Conservation (phyloP, 2,113 vertebrate species). For the Passerina amoena region DNA sequence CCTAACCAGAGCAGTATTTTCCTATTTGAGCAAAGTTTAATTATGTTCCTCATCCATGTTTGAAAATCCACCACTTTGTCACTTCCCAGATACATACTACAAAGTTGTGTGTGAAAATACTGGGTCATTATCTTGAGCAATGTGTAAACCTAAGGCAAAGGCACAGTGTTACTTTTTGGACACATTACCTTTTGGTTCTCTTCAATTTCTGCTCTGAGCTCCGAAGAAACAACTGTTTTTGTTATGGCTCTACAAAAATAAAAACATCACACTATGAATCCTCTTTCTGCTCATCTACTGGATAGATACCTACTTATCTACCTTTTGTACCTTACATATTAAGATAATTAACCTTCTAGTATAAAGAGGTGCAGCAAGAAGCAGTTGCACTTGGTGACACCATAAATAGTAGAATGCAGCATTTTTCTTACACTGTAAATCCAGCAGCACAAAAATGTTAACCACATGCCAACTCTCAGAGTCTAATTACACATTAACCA, state of each 20-base stretch:
- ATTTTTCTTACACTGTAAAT: background rate
- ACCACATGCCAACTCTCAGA: background rate
- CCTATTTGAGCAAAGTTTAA: background rate
- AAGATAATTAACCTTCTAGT: background rate
- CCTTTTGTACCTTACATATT: background rate
- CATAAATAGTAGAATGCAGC: background rate
- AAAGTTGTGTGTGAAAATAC: background rate
- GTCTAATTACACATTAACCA: background rate
- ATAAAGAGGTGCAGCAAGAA: background rate
- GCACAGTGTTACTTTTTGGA: background rate
- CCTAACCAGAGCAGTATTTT: background rate
- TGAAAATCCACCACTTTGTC: background rate
- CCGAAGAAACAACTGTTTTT: constrained; percentile 88
- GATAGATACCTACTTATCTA: background rate
- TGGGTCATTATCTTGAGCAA: background rate
- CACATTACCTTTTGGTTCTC: constrained; percentile 95
- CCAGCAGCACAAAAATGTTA: background rate
- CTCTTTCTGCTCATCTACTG: background rate
- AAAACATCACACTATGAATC: background rate
- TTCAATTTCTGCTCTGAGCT: constrained; percentile 88
- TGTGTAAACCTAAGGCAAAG: background rate
- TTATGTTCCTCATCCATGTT: background rate
- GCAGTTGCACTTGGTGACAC: background rate
- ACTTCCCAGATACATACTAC: background rate
- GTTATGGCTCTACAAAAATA: constrained; percentile 86